Evolutionary conservation across 2,888 invertebrate species (phyloP).

Genomic region (Epinotia brunnichana): DNA sequence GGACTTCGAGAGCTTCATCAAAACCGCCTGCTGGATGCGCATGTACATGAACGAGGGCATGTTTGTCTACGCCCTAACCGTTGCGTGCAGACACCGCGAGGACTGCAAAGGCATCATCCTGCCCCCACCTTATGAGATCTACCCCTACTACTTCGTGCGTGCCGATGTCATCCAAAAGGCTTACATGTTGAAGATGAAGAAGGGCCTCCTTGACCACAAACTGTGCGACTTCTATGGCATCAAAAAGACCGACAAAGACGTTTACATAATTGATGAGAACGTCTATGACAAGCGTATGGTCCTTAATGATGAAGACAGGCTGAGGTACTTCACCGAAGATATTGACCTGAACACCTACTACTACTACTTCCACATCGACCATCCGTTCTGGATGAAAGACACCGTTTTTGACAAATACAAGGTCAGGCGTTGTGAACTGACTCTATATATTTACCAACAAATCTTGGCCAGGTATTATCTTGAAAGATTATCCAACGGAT

Average conservation of each 20-base stretch:
- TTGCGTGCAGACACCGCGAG: constrained; percentile 79
- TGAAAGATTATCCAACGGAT: constrained; percentile 80
- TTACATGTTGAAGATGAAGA: constrained; percentile 80
- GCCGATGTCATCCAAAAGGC: constrained; percentile 85
- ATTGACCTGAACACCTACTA: constrained; percentile 86
- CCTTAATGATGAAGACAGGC: constrained; percentile 81
- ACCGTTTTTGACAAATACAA: constrained; percentile 67
- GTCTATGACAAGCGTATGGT: constrained; percentile 83
- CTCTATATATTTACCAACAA: constrained; percentile 86
- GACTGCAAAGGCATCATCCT: constrained; percentile 80
- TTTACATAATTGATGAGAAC: constrained; percentile 86
- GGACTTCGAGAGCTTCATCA: constrained; percentile 79
- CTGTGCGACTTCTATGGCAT: constrained; percentile 81
- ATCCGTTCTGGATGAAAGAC: constrained; percentile 86
- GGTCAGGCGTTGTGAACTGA: constrained; percentile 80
- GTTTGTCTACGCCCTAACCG: constrained; percentile 82
- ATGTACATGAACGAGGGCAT: constrained; percentile 82
- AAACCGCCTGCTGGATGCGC: constrained; percentile 81
- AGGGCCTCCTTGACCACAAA: constrained; percentile 73
- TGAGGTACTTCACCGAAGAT: constrained; percentile 87
- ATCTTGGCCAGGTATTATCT: constrained; percentile 85
- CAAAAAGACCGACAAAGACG: constrained; percentile 76
- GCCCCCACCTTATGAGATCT: constrained; percentile 84
- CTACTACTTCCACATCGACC: constrained; percentile 84
- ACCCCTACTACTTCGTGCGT: constrained; percentile 87